A percentile compares a stretch with the other conserved stretches of the same genome.
phyloP scores from a whole-genome alignment of 2,113 vertebrate species.

The Mormyrus iriodes region DNA sequence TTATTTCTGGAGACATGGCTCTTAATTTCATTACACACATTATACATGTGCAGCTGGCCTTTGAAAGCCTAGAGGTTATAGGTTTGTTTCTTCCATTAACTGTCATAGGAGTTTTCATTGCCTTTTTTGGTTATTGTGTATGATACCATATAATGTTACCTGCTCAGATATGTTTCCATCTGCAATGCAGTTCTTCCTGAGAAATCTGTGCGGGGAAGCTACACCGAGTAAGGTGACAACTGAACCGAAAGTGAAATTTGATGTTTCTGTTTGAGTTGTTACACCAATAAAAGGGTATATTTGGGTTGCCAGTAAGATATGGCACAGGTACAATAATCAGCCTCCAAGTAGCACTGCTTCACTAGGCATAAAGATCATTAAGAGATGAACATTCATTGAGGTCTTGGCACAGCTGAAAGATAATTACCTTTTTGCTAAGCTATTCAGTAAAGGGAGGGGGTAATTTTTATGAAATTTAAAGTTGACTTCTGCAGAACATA shows the following conservation, averaged over 20 bases:
- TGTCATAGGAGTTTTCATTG: background rate
- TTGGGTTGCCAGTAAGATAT: background rate
- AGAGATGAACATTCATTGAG: conserved; percentile 56
- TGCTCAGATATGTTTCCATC: background rate
- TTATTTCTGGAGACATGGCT: background rate
- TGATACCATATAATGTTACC: background rate
- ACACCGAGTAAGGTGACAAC: background rate
- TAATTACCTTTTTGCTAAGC: conserved; percentile 48
- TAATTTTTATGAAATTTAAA: conserved; percentile 38
- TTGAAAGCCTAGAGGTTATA: background rate
- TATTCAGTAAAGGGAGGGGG: background rate
- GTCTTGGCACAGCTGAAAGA: conserved; percentile 54
- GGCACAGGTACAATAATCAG: background rate
- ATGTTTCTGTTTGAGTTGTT: conserved; percentile 10
- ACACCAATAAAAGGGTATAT: background rate
- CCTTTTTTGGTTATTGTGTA: background rate
- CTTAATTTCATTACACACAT: conserved; percentile 6
- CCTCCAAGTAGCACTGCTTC: background rate
- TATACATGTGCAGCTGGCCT: background rate
- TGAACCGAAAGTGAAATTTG: background rate
- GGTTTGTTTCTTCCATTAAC: background rate
- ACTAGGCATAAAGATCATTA: conserved; percentile 49
- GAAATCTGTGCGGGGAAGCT: background rate
- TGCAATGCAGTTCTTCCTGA: conserved; percentile 2
- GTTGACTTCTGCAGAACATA: conserved; percentile 41